Conservation (phyloP, 2,797 vertebrate species). For the Ptychadena robeensis region DNA sequence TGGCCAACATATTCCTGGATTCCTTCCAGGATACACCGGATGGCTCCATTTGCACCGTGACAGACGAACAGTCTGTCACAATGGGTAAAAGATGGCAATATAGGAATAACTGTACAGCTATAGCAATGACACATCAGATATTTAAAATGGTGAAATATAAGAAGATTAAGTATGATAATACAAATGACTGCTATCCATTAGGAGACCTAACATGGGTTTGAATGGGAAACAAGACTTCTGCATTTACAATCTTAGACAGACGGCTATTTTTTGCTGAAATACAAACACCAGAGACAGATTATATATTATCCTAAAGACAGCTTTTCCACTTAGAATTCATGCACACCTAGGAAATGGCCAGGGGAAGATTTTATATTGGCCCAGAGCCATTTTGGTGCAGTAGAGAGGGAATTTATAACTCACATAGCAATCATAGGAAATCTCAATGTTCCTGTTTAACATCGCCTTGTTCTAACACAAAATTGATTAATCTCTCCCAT, state of each 20-base stretch:
- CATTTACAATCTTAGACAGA: neutral
- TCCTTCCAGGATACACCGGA: too few species aligned
- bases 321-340: neutral
- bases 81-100: neutral
- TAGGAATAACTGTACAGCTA: neutral
- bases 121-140: neutral
- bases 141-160: neutral
- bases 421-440: too few species aligned
- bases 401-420: too few species aligned
- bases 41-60: too few species aligned
- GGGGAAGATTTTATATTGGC: neutral
- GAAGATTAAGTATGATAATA: neutral
- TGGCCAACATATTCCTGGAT: too few species aligned
- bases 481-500: too few species aligned
- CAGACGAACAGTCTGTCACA: too few species aligned
- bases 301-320: neutral
- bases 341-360: too few species aligned
- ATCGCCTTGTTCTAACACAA: too few species aligned
- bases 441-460: too few species aligned
- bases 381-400: too few species aligned
- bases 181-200: neutral
- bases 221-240: neutral
- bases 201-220: neutral
- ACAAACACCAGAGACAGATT: too few species aligned
- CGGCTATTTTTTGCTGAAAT: neutral